Percentiles rank a stretch among this genome's conserved stretches.
Evolutionary conservation across 2,113 vertebrate species (phyloP).

Genomic region (Anoura caudifer): DNA sequence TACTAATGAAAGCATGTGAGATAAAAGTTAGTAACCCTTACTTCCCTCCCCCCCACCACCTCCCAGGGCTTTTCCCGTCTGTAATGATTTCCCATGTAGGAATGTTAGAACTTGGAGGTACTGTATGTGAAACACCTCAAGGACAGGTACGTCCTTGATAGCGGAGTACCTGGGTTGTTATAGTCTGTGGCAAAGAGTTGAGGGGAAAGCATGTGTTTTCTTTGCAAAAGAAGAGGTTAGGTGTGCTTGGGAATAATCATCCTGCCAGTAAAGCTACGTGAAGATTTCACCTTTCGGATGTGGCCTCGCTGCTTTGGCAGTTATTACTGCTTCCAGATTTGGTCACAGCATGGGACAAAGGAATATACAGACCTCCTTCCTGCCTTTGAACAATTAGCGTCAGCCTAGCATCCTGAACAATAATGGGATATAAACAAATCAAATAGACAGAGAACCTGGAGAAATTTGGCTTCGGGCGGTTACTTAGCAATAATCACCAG

Average conservation of each 20-base stretch:
- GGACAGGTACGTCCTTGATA: conserved; percentile 7
- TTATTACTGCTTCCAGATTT: conserved; percentile 66
- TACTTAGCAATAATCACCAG: neutral
- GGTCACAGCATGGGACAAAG: conserved; percentile 55
- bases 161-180: neutral
- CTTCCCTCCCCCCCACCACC: too few relatives aligned
- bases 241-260: neutral
- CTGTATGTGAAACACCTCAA: neutral
- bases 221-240: neutral
- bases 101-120: neutral
- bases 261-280: neutral
- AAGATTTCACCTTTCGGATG: conserved; percentile 43
- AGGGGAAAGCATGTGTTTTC: neutral
- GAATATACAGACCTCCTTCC: conserved; percentile 40
- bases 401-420: conserved; percentile 23
- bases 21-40: neutral
- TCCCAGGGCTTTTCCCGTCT: neutral
- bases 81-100: neutral
- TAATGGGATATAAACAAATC: conserved; percentile 44
- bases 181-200: neutral
- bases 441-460: neutral
- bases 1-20: neutral
- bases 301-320: conserved; percentile 20
- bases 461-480: conserved; percentile 23
- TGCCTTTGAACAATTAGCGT: conserved; percentile 44